phyloP scores from a whole-genome alignment of 2,797 vertebrate genomes.

The Salmo trutta region DNA sequence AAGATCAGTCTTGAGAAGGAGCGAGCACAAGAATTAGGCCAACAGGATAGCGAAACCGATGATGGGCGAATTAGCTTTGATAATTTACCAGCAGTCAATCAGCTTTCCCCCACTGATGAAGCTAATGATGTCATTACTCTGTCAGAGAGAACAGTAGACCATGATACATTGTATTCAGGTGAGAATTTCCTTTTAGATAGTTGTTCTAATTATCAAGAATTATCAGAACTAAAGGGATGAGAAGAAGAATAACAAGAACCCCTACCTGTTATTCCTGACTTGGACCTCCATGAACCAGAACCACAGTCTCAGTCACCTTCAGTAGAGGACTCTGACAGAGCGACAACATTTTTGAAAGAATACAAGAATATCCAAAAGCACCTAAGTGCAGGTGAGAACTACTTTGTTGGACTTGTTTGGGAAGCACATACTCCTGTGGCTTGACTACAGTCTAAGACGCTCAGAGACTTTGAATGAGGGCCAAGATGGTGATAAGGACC shows the following conservation, averaged over 20 bases:
- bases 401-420: slow-evolving; percentile 64
- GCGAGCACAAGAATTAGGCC: not conserved
- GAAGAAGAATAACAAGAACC: slow-evolving; percentile 6
- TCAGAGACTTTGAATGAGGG: slow-evolving; percentile 28
- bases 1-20: not conserved
- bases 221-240: not conserved
- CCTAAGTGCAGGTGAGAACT: slow-evolving; percentile 47
- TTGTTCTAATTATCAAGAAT: not conserved
- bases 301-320: slow-evolving; percentile 13
- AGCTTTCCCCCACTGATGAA: not conserved
- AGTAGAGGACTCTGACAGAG: slow-evolving; percentile 22
- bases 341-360: slow-evolving; percentile 35
- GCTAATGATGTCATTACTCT: not conserved
- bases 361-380: slow-evolving; percentile 58
- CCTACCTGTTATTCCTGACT: not conserved
- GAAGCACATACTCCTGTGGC: slow-evolving; percentile 66
- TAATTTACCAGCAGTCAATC: not conserved
- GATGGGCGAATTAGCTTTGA: not conserved
- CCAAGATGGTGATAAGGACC: slow-evolving; percentile 40
- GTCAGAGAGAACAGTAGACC: not conserved
- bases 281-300: slow-evolving; percentile 8
- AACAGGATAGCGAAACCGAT: not conserved
- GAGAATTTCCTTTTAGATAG: not conserved
- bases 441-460: slow-evolving; percentile 65
- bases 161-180: slow-evolving; percentile 1